Evolutionary conservation across 2,797 vertebrate species (phyloP).

Genomic region (Eulemur coronatus): DNA sequence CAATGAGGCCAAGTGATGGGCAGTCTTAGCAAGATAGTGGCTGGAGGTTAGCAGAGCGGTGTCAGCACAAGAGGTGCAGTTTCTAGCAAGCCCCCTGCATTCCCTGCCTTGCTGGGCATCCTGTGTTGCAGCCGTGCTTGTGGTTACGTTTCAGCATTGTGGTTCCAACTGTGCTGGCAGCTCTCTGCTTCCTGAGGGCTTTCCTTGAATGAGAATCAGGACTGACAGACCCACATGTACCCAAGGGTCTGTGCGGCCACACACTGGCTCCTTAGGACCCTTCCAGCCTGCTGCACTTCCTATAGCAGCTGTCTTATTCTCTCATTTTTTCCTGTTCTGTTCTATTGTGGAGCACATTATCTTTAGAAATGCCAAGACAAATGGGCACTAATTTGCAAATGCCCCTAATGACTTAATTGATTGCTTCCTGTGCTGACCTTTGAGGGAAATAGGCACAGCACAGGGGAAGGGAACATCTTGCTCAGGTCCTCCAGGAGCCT

Average conservation of each 20-base stretch:
- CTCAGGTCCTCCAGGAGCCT: fast-evolving
- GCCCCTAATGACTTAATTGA: conserved; percentile 59
- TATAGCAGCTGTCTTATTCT: background rate
- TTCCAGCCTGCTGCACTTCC: background rate
- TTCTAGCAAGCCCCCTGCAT: fast-evolving
- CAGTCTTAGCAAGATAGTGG: background rate
- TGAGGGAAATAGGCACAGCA: background rate
- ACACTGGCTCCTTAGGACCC: background rate
- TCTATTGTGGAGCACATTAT: conserved; percentile 18
- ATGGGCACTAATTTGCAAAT: conserved; percentile 46
- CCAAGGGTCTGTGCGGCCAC: no score
- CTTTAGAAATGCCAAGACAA: conserved; percentile 66
- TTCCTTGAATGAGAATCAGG: background rate
- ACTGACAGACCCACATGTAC: no score
- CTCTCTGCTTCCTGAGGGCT: background rate
- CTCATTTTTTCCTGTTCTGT: background rate
- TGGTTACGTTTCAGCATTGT: background rate
- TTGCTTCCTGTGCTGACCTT: conserved; percentile 51
- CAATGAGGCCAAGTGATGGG: fast-evolving
- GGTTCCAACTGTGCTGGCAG: fast-evolving
- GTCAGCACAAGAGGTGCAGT: fast-evolving
- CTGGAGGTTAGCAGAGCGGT: fast-evolving
- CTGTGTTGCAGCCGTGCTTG: background rate
- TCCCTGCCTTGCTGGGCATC: fast-evolving
- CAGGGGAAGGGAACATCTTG: background rate